These are phyloP conservation scores for Glaucidium brasilianum DNA, from an alignment of 2,113 vertebrate genomes.

Conservation along the genomic window DNA sequence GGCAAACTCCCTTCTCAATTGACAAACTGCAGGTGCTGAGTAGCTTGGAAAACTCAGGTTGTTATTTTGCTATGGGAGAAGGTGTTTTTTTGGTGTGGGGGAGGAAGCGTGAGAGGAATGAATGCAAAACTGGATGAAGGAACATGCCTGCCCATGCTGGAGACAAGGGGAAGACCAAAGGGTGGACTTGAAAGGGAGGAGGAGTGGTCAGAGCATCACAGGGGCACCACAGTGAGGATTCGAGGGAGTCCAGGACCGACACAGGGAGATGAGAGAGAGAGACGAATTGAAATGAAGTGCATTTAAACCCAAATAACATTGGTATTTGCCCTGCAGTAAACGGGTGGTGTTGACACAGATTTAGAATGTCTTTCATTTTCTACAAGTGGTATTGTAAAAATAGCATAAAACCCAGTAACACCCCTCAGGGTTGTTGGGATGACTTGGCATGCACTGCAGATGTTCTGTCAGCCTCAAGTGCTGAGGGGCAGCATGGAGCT, in stretches of 20 bases:
- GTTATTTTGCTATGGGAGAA: not conserved
- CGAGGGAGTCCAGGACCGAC: not conserved
- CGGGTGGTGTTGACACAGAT: not conserved
- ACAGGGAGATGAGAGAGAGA: not conserved
- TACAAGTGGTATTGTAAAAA: not conserved
- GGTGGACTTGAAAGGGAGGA: not conserved
- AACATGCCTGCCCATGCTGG: not conserved
- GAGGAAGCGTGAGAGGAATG: not conserved
- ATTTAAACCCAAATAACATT: not conserved
- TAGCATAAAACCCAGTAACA: not conserved
- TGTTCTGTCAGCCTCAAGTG: rapidly evolving
- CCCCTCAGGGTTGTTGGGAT: not conserved
- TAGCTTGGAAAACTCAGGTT: not conserved
- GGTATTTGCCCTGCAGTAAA: not conserved
- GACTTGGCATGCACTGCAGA: not conserved
- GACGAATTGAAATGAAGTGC: not conserved
- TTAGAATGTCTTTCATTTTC: not conserved
- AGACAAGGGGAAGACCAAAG: not conserved
- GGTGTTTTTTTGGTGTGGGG: not conserved
- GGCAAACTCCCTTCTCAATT: not conserved
- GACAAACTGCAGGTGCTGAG: not conserved
- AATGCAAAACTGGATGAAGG: not conserved
- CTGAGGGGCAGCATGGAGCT: not conserved
- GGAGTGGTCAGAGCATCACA: not conserved
- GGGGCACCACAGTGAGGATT: not conserved